Conservation (phyloP, 2,888 invertebrate species). For the Drosophila recens region DNA sequence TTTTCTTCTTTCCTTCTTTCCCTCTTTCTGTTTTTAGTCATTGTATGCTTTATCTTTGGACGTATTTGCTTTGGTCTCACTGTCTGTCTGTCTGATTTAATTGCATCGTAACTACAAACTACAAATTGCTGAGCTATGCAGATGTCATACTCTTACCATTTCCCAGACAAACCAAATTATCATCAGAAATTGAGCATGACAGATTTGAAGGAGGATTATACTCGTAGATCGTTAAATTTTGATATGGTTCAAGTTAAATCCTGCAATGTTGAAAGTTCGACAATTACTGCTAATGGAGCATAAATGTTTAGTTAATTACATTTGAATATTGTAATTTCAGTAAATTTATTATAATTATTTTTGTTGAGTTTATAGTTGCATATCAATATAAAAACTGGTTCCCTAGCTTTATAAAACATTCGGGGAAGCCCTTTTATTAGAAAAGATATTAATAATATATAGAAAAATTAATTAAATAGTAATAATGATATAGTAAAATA, state of each 20-base stretch:
- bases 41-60: conserved; percentile 24
- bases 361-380: neutral
- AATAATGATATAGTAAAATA: too few species aligned
- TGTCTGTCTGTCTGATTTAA: conserved; percentile 37
- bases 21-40: neutral
- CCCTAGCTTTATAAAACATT: too few species aligned
- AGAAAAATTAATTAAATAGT: too few species aligned
- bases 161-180: conserved; percentile 17
- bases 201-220: conserved; percentile 19
- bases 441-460: too few species aligned
- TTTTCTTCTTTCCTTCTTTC: neutral
- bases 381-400: neutral
- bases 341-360: neutral
- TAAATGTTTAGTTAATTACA: neutral
- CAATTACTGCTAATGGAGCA: neutral
- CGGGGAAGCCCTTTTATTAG: too few species aligned
- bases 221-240: neutral
- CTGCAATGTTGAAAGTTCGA: neutral
- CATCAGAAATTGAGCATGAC: conserved; percentile 33
- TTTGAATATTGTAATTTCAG: neutral
- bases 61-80: neutral
- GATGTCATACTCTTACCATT: conserved; percentile 5
- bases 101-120: conserved; percentile 35
- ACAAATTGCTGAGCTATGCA: conserved; percentile 37
- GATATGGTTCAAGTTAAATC: neutral